Evolutionary conservation across 2,888 invertebrate species (phyloP).

Genomic region (Nezara viridula): DNA sequence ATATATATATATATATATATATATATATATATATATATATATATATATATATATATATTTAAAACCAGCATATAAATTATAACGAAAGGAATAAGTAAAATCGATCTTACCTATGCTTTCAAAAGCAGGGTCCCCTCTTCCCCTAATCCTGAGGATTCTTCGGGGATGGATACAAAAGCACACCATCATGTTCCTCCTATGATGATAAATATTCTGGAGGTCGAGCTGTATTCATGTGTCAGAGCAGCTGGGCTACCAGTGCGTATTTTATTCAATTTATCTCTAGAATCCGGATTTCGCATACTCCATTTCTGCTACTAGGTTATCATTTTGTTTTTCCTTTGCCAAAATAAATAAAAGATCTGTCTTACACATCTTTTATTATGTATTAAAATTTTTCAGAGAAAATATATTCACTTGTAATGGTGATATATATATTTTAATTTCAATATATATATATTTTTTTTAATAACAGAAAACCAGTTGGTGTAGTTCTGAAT

Average conservation of each 20-base stretch:
- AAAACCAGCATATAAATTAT: background rate
- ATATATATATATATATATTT: too few species aligned
- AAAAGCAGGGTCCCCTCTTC: background rate
- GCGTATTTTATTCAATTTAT: background rate
- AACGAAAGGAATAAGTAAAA: background rate
- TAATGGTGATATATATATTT: too few species aligned
- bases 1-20: too few species aligned
- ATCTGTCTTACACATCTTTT: too few species aligned
- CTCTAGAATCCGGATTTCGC: background rate
- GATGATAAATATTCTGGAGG: background rate
- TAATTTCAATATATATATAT: too few species aligned
- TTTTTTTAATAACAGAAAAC: too few species aligned
- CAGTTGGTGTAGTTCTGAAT: too few species aligned
- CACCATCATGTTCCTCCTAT: background rate
- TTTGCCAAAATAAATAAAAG: too few species aligned
- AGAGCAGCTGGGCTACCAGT: background rate
- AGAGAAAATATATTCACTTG: too few species aligned
- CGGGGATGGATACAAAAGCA: background rate
- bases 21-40: too few species aligned
- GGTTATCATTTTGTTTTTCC: background rate
- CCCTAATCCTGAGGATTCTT: background rate
- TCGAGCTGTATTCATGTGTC: background rate
- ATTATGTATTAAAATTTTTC: too few species aligned
- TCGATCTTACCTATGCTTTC: background rate
- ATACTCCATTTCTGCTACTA: too few species aligned